Conservation (phyloP, 2,797 vertebrate species). For the Sternotherus odoratus region DNA sequence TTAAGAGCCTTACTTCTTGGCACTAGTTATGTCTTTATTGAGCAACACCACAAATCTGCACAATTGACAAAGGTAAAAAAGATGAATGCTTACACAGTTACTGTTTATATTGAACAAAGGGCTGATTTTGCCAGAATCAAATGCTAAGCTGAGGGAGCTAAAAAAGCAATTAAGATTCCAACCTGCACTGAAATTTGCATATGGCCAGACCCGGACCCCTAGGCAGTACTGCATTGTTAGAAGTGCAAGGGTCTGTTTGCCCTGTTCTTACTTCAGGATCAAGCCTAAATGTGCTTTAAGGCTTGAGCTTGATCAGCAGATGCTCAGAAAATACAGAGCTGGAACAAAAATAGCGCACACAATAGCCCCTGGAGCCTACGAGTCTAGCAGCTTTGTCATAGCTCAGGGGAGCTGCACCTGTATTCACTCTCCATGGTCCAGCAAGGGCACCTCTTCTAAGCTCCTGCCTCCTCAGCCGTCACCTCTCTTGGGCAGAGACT, state of each 20-base stretch:
- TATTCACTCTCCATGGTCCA: neutral
- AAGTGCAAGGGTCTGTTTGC: accelerated
- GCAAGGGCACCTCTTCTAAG: neutral
- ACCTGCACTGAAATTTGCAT: too few species aligned
- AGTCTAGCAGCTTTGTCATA: neutral
- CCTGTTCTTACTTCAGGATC: accelerated
- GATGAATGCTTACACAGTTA: neutral
- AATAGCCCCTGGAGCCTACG: neutral
- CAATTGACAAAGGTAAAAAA: neutral
- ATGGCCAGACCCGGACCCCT: neutral
- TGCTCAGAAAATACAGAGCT: neutral
- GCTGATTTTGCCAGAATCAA: neutral
- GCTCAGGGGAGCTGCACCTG: neutral
- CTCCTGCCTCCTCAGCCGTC: neutral
- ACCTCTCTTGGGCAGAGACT: neutral
- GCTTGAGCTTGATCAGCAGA: neutral
- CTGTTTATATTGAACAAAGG: neutral
- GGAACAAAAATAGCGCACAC: neutral
- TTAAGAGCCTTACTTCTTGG: neutral
- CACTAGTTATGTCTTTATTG: neutral
- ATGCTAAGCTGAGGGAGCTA: neutral
- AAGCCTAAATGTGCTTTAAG: neutral
- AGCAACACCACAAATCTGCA: neutral
- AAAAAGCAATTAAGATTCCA: accelerated
- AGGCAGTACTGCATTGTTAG: neutral